Evolutionary conservation across 2,888 invertebrate genomes (phyloP).

Genomic region (Hyalella azteca): DNA sequence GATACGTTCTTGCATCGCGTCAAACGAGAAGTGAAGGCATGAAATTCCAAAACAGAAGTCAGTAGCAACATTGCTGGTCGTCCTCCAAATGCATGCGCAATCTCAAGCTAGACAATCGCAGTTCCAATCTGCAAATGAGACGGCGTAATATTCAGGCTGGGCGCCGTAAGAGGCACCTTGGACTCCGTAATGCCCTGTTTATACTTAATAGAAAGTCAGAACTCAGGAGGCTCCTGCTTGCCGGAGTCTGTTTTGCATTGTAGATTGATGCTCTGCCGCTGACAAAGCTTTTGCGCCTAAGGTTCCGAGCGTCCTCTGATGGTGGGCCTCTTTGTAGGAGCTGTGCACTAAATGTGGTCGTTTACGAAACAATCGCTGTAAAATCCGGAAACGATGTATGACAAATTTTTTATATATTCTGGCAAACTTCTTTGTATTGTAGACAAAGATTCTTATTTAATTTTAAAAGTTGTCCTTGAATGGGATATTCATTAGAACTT

Average conservation of each 20-base stretch:
- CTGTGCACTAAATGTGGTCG: no score
- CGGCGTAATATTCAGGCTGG: background rate
- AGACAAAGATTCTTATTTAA: no score
- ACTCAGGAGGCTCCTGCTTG: background rate
- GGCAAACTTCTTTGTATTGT: no score
- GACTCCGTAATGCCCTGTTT: constrained; percentile 35
- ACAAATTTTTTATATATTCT: no score
- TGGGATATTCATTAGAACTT: no score
- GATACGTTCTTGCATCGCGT: no score
- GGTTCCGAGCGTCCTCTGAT: background rate
- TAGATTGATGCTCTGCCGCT: constrained; percentile 20
- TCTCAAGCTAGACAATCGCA: background rate
- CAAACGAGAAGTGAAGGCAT: no score
- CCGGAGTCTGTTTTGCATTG: constrained; percentile 22
- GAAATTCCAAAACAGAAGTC: no score
- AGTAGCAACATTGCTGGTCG: background rate
- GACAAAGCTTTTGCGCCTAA: constrained; percentile 6
- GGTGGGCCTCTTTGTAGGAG: no score
- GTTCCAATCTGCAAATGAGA: background rate
- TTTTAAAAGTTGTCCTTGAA: no score
- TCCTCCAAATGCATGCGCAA: background rate
- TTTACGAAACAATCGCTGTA: no score
- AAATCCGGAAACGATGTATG: no score
- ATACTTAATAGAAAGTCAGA: constrained; percentile 34
- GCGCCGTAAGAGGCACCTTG: constrained; percentile 9